Conservation (phyloP, 1,140 invertebrate genomes). For the Trigoniulus corallinus region DNA sequence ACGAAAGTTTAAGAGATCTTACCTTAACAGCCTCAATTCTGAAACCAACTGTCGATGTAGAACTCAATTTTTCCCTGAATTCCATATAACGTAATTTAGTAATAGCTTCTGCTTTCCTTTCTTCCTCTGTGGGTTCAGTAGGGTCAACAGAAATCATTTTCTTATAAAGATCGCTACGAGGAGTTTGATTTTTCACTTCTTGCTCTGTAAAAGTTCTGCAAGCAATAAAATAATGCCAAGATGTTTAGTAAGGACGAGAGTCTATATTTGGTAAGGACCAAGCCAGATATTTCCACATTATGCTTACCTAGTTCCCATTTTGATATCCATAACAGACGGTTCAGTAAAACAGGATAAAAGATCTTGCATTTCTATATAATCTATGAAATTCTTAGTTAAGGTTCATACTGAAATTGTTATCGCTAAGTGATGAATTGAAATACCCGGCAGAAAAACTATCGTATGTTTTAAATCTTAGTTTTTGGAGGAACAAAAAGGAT, state of each 20-base stretch:
- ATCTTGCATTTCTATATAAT: constrained; percentile 79
- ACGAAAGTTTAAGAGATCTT: constrained; percentile 8
- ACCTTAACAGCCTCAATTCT: constrained; percentile 89
- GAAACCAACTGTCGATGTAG: constrained; percentile 80
- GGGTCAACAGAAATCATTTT: constrained; percentile 91
- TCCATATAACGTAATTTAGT: constrained; percentile 91
- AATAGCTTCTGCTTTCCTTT: constrained; percentile 56
- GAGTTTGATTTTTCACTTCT: constrained; percentile 69
- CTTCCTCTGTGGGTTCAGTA: constrained; percentile 61
- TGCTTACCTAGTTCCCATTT: constrained; percentile 57
- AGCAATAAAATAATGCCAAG: constrained; percentile 5
- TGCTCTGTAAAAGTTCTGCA: constrained; percentile 72
- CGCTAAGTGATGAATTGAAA: not conserved
- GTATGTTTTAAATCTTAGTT: not conserved
- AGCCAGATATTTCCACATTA: not conserved
- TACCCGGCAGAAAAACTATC: too few relatives aligned
- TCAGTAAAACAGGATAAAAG: constrained; percentile 66
- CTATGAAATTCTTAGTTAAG: constrained; percentile 16
- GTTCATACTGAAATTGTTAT: constrained; percentile 9
- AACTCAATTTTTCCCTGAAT: constrained; percentile 83
- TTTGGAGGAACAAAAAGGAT: constrained; percentile 24
- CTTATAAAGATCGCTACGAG: constrained; percentile 60
- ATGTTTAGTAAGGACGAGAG: not conserved
- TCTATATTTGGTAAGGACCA: not conserved
- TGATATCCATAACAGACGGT: constrained; percentile 81